Conservation (phyloP, 1,140 invertebrate species). For the Drosophila melanica region DNA sequence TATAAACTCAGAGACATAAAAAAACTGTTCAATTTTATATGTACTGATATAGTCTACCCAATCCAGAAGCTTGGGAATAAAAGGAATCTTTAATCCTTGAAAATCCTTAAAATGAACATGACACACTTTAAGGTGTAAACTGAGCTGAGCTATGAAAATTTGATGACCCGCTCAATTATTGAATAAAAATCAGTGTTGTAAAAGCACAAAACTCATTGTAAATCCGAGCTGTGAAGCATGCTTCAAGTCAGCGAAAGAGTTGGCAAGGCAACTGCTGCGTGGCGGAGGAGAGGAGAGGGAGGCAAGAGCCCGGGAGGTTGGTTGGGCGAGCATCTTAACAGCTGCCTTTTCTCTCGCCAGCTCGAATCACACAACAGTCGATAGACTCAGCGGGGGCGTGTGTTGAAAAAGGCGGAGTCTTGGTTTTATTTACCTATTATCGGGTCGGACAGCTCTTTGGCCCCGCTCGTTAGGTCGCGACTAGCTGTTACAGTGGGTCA, state of each 20-base stretch:
- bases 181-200: constrained; percentile 19
- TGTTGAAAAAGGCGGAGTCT: not conserved
- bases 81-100: too few species aligned
- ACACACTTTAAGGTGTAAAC: constrained; percentile 2
- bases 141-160: constrained; percentile 15
- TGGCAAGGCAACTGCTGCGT: not conserved
- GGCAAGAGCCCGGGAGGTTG: not conserved
- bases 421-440: constrained; percentile 46
- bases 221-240: constrained; percentile 10
- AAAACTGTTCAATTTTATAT: too few species aligned
- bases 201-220: constrained; percentile 8
- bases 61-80: too few species aligned
- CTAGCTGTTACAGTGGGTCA: constrained; percentile 12
- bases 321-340: constrained; percentile 2
- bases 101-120: not conserved
- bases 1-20: too few species aligned
- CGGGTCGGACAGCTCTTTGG: constrained; percentile 30
- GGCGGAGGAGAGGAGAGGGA: not conserved
- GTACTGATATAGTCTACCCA: too few species aligned
- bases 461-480: constrained; percentile 33
- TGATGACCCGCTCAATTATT: constrained; percentile 20
- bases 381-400: not conserved
- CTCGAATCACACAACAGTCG: constrained; percentile 25
- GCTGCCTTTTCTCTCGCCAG: constrained; percentile 33
- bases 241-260: not conserved